Percentiles rank a stretch among this genome's conserved stretches.
These are phyloP conservation scores for Xenentodon cancila DNA, from an alignment of 2,797 vertebrate species.

Conservation along the genomic window DNA sequence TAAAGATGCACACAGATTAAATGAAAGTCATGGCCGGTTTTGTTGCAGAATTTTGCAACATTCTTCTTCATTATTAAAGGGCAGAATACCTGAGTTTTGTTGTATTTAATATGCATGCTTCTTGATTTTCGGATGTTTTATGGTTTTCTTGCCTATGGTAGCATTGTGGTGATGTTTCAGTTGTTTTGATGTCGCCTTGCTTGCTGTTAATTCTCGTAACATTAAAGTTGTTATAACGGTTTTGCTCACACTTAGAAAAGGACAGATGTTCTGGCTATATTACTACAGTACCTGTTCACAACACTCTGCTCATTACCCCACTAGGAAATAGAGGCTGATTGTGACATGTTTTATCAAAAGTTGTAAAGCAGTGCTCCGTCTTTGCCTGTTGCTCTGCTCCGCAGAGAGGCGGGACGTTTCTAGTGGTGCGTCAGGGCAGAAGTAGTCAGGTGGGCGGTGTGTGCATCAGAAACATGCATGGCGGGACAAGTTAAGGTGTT, in stretches of 20 bases:
- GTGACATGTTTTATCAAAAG: background rate
- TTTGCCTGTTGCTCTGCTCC: background rate
- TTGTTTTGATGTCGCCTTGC: constrained; percentile 20
- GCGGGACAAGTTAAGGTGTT: background rate
- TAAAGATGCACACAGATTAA: constrained; percentile 1
- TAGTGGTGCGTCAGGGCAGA: background rate
- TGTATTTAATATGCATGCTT: background rate
- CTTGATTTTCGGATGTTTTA: background rate
- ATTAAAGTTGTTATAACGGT: too few species aligned
- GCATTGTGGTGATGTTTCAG: background rate
- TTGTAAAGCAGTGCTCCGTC: background rate
- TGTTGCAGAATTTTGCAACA: too few species aligned
- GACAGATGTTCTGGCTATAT: too few species aligned
- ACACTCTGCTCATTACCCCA: too few species aligned
- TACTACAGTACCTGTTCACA: too few species aligned
- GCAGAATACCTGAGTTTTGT: too few species aligned
- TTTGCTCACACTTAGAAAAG: too few species aligned
- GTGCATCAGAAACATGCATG: constrained; percentile 1
- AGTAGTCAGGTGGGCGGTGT: constrained; percentile 2
- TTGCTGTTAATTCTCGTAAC: constrained; percentile 4
- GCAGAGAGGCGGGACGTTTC: constrained; percentile 1
- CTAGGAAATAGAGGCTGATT: background rate
- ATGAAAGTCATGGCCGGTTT: too few species aligned
- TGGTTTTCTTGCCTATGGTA: background rate
- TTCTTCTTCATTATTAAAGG: too few species aligned